Base-by-base conservation (phyloP, 2,888 invertebrate species). In the Endotricha flammealis region DNA sequence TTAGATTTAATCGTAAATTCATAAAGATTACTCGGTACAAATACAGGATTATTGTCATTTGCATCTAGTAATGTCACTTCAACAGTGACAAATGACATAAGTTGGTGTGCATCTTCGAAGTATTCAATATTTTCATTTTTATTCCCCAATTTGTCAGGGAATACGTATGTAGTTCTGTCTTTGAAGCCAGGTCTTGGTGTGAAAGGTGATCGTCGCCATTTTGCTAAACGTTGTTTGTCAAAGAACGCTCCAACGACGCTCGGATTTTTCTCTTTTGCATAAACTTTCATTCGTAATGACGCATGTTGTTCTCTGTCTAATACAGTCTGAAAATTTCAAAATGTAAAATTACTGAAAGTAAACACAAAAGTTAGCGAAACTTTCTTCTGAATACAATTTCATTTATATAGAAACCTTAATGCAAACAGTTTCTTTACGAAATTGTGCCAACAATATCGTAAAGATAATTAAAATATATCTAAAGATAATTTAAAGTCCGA, bases 31-130 rank as follows among this genome's bases (percentile, higher is more conserved):
- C 91, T 93, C 2, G 95, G 93, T 12, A 94, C 89, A 60, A 96
- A 97, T 13, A 91, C 91, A 0, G 97, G 97, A 53, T 94, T 94
- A 57, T 97, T 96, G 64, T 97, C 97, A 64, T 97, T 97, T 9
- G 96, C 94, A 64, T 97, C 97, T 0, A 94, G 81, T 13, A 97
- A 72, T 0, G 93, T 92, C 1, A 97, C 93, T 77, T 95, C 94
- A 0, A 96, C 93, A 24, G 90, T 90, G 0, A 95, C 95, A 12
- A 67, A 86, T 2, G 87, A 87, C 79, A 87, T 81, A 0, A 85
- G 53, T 44, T 85, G 81, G 27, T 69, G 62, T 3, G 59, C 39
- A 23, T 86, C 80, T 38, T 81, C 81, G 32, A 77, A 61, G 34
- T 74, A 80, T 48, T 86, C 83, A 8, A 86, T 68, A 23, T 85